Percentiles rank a stretch among this genome's conserved stretches.
Evolutionary conservation across 2,888 invertebrate species (phyloP).

Genomic region (Eilema griseolum): DNA sequence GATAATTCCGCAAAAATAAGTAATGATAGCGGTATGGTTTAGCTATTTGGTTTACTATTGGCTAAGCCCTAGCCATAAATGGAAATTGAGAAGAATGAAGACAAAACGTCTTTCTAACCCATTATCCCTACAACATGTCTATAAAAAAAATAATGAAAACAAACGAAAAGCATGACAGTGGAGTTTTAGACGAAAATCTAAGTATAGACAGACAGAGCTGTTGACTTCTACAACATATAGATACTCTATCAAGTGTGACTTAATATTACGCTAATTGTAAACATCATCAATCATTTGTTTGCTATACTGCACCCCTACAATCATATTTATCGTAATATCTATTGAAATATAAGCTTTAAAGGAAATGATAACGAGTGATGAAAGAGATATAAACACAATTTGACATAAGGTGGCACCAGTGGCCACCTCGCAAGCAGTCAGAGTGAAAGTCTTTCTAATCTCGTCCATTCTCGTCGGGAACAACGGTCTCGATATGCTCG

Average conservation of each 20-base stretch:
- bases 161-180: too few species aligned
- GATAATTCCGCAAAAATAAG: too few species aligned
- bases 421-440: neutral
- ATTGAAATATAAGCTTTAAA: neutral
- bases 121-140: too few species aligned
- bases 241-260: constrained; percentile 1
- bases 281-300: neutral
- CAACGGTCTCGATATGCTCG: constrained; percentile 85
- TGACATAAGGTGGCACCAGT: neutral
- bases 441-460: neutral
- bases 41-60: too few species aligned
- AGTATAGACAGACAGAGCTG: neutral
- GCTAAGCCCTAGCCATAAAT: too few species aligned
- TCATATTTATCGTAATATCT: neutral
- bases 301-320: neutral
- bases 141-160: too few species aligned
- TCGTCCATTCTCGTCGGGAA: neutral
- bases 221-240: neutral
- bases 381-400: neutral
- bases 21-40: too few species aligned
- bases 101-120: too few species aligned
- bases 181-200: too few species aligned
- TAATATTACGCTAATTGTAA: neutral
- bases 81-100: too few species aligned
- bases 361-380: neutral